Base-by-base conservation (phyloP, 2,797 vertebrate species). In the Myotis myotis region DNA sequence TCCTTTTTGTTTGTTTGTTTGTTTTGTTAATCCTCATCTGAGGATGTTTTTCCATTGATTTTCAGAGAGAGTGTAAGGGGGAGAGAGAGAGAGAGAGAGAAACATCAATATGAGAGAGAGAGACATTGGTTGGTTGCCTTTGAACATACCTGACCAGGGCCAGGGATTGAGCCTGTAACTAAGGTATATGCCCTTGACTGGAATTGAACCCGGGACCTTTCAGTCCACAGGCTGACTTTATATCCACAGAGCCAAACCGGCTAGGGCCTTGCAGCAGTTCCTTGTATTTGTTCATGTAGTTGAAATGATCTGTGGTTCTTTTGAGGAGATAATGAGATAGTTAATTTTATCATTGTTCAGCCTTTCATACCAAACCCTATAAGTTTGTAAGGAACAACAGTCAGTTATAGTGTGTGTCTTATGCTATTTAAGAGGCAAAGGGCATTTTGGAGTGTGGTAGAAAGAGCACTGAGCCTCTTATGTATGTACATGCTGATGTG, bases 371-470 rank as follows among this genome's bases (percentile, higher is more conserved):
- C 22, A 78, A n/a, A 7, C 25, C n/a, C 16, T 84, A 44, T 71
- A 57, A 44, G 23, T 49, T 41, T 89, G 4, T 70, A 70, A 72
- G 87, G 38, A 79, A 74, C n/a, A 60, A 1, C 16, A 47, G n/a
- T 66, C 12, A 71, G 7, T 76, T 94, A 71, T 11, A 33, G 20
- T 57, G 4, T 64, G 4, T 85, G 23, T 79, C 47, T 79, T 80
- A 87, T 16, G 36, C 62, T 66, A 23, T 83, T 88, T 85, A 91
- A 47, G 36, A 76, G 47, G 57, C 49, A 71, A 51, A 51, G 57
- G 64, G 19, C 38, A 78, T 80, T 94, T 95, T 89, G 16, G 70
- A 47, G 22, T 80, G 41, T 91, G n/a, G 8, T 86, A 71, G 68
- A 75, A 89, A 88, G 66, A 93, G 36, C 60, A 88, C 28, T 64